These are phyloP conservation scores for Apus apus DNA, from an alignment of 2,113 vertebrate genomes.

Conservation along the genomic window DNA sequence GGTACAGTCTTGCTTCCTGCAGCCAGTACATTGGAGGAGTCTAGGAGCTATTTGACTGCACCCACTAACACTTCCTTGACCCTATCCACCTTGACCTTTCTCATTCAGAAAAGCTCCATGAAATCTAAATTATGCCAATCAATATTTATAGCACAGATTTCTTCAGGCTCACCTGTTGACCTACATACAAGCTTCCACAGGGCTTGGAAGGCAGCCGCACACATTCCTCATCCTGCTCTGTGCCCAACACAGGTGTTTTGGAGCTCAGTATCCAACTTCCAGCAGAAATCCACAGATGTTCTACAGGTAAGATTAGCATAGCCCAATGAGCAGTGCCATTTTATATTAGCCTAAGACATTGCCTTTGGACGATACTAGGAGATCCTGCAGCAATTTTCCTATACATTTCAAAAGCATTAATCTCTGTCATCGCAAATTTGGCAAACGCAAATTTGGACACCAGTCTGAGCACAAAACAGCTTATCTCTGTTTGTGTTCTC, in stretches of 20 bases:
- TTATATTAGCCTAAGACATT: neutral
- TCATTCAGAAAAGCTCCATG: neutral
- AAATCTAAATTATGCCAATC: neutral
- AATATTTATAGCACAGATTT: neutral
- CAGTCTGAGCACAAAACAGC: neutral
- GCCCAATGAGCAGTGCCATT: neutral
- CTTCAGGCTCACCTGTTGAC: neutral
- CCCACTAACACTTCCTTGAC: neutral
- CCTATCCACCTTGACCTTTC: neutral
- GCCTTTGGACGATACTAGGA: neutral
- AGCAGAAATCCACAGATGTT: slow-evolving; percentile 28
- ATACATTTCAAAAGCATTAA: neutral
- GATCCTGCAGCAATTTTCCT: neutral
- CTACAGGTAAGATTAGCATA: neutral
- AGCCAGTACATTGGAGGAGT: neutral
- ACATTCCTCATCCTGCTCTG: neutral
- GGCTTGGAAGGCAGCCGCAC: neutral
- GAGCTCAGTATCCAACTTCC: neutral
- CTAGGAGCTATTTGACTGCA: neutral
- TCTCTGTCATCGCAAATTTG: neutral
- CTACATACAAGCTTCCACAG: neutral
- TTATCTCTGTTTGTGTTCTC: neutral
- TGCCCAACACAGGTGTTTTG: neutral
- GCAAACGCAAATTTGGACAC: neutral
- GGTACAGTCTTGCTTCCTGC: neutral